Evolutionary conservation across 2,888 invertebrate species (phyloP).

Genomic region (Bruchidius siliquastri): DNA sequence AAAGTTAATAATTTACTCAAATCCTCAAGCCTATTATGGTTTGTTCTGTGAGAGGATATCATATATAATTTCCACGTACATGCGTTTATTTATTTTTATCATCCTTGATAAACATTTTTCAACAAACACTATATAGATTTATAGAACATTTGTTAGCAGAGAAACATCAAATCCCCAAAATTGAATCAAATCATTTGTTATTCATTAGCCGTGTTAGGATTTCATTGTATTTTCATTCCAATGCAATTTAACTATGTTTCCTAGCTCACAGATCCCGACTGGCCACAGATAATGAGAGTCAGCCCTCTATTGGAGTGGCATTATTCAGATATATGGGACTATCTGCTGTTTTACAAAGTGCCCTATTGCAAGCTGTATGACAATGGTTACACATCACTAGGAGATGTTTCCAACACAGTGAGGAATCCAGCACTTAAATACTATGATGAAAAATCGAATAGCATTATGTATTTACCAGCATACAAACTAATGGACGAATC

Average conservation of each 20-base stretch:
- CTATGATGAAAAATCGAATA: conserved; percentile 47
- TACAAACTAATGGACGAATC: conserved; percentile 60
- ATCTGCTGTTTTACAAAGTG: conserved; percentile 69
- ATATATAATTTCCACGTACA: too few relatives aligned
- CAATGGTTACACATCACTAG: conserved; percentile 87
- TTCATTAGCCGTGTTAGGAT: too few relatives aligned
- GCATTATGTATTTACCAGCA: conserved; percentile 63
- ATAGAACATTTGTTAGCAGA: too few relatives aligned
- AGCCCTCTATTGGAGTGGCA: conserved; percentile 90
- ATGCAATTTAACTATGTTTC: conserved; percentile 19
- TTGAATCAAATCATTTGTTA: too few relatives aligned
- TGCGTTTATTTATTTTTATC: too few relatives aligned
- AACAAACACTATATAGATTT: too few relatives aligned
- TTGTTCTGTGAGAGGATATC: too few relatives aligned
- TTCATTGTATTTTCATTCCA: too few relatives aligned
- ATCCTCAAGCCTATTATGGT: too few relatives aligned
- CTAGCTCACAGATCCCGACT: conserved; percentile 78
- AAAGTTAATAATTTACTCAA: too few relatives aligned
- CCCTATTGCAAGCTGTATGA: conserved; percentile 92
- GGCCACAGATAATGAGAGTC: conserved; percentile 87
- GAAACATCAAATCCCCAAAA: too few relatives aligned
- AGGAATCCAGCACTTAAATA: conserved; percentile 69
- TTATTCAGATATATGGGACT: conserved; percentile 88
- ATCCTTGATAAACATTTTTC: too few relatives aligned
- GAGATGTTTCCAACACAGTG: conserved; percentile 72